Evolutionary conservation across 1,140 invertebrate species (phyloP).

Genomic region (Drosophila tropicalis): DNA sequence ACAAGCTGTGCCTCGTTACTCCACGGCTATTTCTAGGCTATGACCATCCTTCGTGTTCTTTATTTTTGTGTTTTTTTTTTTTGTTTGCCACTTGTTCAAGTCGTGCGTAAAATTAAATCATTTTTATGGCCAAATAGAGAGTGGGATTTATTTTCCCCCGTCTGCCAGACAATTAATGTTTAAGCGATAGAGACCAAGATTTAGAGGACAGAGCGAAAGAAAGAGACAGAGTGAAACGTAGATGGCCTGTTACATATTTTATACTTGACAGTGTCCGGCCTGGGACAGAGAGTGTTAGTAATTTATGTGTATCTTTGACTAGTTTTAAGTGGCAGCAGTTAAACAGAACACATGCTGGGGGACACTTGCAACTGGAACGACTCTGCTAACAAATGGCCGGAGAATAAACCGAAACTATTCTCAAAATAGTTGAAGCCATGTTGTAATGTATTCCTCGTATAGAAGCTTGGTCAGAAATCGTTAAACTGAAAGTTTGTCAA

Average conservation of each 20-base stretch:
- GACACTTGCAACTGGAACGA: not conserved
- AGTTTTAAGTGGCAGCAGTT: conserved; percentile 19
- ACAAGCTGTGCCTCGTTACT: conserved; percentile 12
- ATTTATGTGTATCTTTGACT: conserved; percentile 24
- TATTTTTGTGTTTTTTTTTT: not conserved
- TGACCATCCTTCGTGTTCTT: not conserved
- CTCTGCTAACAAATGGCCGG: conserved; percentile 9
- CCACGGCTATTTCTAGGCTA: not conserved
- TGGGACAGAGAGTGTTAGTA: conserved; percentile 11
- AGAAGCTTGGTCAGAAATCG: no score
- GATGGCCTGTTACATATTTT: conserved; percentile 9
- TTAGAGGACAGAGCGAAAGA: not conserved
- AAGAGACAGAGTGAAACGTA: not conserved
- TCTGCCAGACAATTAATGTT: conserved; percentile 20
- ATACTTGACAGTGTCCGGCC: conserved; percentile 9
- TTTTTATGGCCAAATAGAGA: conserved; percentile 20
- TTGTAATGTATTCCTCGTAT: not conserved
- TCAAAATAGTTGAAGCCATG: not conserved
- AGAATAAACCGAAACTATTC: not conserved
- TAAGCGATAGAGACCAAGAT: not conserved
- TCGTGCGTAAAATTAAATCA: conserved; percentile 23
- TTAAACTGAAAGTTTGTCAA: no score
- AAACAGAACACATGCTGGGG: conserved; percentile 13
- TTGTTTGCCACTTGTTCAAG: not conserved
- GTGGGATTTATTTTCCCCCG: conserved; percentile 5